A percentile compares a stretch with the other conserved stretches of the same genome.
Evolutionary conservation across 2,113 vertebrate genomes (phyloP).

Genomic region (Tragelaphus buxtoni): DNA sequence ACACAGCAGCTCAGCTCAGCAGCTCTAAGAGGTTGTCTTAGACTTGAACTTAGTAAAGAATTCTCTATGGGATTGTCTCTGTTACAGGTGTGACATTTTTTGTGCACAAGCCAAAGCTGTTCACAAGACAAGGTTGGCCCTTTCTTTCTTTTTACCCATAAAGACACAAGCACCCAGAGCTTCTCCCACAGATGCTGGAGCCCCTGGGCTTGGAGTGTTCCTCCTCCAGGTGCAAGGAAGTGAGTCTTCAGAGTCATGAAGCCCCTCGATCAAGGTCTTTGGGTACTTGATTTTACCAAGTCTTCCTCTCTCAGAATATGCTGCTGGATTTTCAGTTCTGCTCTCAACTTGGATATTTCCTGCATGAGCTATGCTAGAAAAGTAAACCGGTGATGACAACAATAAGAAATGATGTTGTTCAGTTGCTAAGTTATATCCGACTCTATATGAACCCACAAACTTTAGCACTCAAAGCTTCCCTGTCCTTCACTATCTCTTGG

Average conservation of each 20-base stretch:
- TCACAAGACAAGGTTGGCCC: not conserved
- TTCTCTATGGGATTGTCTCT: not conserved
- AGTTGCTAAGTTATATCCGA: not conserved
- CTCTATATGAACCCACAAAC: not conserved
- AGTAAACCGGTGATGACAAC: constrained; percentile 69
- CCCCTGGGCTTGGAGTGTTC: not conserved
- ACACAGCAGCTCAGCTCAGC: not conserved
- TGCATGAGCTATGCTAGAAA: constrained; percentile 64
- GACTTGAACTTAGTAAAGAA: not conserved
- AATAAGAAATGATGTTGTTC: constrained; percentile 62
- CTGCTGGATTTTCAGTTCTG: not conserved
- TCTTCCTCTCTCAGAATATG: not conserved
- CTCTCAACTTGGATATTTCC: constrained; percentile 59
- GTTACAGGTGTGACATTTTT: not conserved
- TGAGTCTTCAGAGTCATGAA: not conserved
- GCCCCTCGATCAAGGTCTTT: fast-evolving
- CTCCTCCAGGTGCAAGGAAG: not conserved
- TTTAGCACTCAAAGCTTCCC: not conserved
- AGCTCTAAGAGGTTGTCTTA: not conserved
- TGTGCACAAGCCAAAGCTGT: not conserved
- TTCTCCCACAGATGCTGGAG: not conserved
- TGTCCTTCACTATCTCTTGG: not conserved
- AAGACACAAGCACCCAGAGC: not conserved
- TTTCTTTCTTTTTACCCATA: not conserved
- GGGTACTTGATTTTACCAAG: not conserved